These are phyloP conservation scores for Heterochromis multidens DNA, from an alignment of 2,113 vertebrate species.

Conservation along the genomic window DNA sequence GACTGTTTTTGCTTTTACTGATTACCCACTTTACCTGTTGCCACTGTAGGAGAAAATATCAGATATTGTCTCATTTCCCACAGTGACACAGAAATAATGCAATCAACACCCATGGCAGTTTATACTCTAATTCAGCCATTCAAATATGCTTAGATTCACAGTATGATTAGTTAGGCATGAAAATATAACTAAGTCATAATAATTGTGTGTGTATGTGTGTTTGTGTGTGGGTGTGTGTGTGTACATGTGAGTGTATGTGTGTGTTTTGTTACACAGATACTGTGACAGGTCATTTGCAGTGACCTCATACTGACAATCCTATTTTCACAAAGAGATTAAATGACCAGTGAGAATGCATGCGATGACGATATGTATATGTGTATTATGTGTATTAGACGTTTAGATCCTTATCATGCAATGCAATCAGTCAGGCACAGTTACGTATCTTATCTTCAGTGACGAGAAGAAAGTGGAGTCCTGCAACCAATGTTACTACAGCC, in stretches of 20 bases:
- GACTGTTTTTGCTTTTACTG: conserved; percentile 7
- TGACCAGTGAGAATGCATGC: not conserved
- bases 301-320: not conserved
- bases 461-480: not conserved
- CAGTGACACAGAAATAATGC: conserved; percentile 1
- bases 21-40: conserved; percentile 61
- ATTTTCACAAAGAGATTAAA: not conserved
- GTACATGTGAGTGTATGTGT: not conserved
- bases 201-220: not conserved
- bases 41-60: conserved; percentile 38
- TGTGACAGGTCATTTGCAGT: not conserved
- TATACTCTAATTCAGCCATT: conserved; percentile 16
- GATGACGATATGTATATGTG: not conserved
- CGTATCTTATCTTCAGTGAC: not conserved
- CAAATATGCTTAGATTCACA: conserved; percentile 13
- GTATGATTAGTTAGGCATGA: not conserved
- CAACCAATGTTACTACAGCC: not conserved
- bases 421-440: not conserved
- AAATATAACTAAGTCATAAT: not conserved
- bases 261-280: not conserved
- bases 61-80: conserved; percentile 29
- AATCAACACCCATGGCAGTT: not conserved
- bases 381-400: not conserved
- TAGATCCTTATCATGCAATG: not conserved
- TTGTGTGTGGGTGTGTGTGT: not conserved